These are phyloP conservation scores for Brachirus orientalis DNA, from an alignment of 2,113 vertebrate genomes.

Conservation along the genomic window DNA sequence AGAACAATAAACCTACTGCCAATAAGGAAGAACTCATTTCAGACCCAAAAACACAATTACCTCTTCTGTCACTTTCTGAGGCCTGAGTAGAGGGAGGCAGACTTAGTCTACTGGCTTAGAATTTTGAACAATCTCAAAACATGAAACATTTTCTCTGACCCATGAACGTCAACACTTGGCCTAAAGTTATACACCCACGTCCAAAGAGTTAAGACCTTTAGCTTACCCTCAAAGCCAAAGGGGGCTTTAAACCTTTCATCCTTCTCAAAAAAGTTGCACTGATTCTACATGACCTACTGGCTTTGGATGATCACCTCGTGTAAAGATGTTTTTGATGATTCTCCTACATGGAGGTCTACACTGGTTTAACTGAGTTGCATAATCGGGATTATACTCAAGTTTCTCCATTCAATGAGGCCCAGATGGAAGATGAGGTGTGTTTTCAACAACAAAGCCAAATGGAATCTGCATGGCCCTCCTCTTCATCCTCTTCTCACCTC, in stretches of 20 bases:
- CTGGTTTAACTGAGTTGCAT: conserved; percentile 67
- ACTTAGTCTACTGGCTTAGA: conserved; percentile 21
- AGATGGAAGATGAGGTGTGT: conserved; percentile 67
- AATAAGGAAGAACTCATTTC: conserved; percentile 68
- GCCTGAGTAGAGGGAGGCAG: conserved; percentile 38
- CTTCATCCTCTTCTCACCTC: conserved; percentile 29
- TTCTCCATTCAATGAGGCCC: conserved; percentile 64
- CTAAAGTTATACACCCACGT: conserved; percentile 29
- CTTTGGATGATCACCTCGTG: conserved; percentile 26
- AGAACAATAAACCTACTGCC: conserved; percentile 81
- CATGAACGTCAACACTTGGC: conserved; percentile 44
- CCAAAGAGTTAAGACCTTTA: conserved; percentile 25
- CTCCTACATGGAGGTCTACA: conserved; percentile 51
- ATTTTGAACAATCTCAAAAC: conserved; percentile 19
- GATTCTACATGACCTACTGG: conserved; percentile 20
- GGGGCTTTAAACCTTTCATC: conserved; percentile 15
- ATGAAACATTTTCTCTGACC: conserved; percentile 36
- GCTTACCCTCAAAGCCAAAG: conserved; percentile 11
- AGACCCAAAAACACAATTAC: conserved; percentile 66
- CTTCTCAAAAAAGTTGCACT: neutral
- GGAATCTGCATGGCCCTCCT: conserved; percentile 18
- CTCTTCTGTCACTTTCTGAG: conserved; percentile 52
- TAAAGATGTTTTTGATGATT: conserved; percentile 46
- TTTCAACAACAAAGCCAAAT: conserved; percentile 49
- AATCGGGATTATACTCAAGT: conserved; percentile 63